These are phyloP conservation scores for Montipora sp. DNA, from an alignment of 64 coral and sea anemone genomes.

Conservation along the genomic window DNA sequence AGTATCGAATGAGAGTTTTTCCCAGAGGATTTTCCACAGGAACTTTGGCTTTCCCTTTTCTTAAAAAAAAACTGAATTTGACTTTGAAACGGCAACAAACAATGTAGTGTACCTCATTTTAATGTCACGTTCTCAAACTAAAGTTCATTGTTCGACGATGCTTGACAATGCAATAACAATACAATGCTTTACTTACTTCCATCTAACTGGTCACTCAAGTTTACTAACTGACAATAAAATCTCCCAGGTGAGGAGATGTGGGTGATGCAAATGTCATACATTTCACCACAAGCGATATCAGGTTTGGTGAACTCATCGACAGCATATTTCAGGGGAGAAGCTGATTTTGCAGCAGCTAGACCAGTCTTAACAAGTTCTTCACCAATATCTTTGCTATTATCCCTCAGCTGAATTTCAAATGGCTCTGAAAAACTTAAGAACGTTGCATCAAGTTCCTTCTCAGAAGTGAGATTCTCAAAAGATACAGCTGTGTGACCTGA, in stretches of 20 bases:
- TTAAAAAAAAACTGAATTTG: no score
- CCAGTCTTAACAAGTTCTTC: slow-evolving; percentile 36
- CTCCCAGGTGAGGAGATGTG: slow-evolving; percentile 71
- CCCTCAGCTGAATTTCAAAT: slow-evolving; percentile 51
- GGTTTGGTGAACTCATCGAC: slow-evolving; percentile 36
- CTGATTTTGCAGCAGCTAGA: not conserved
- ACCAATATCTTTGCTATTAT: slow-evolving; percentile 28
- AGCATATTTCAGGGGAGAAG: not conserved
- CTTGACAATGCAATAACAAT: no score
- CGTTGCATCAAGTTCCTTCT: slow-evolving; percentile 56
- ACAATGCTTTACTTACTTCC: slow-evolving; percentile 61
- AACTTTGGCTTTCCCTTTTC: no score
- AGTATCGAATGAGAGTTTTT: no score
- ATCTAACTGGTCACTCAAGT: slow-evolving; percentile 61
- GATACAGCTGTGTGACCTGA: slow-evolving; percentile 21
- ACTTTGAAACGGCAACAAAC: no score
- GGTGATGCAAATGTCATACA: slow-evolving; percentile 65
- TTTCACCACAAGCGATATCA: slow-evolving; percentile 35
- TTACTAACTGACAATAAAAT: slow-evolving; percentile 79
- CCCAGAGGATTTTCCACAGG: no score
- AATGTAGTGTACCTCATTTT: no score
- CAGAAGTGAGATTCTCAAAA: slow-evolving; percentile 31
- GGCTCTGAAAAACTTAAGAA: slow-evolving; percentile 37
- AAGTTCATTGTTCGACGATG: no score
- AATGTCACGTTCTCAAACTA: no score